These are phyloP conservation scores for Hylaeus volcanicus DNA, from an alignment of 1,140 invertebrate species.

Conservation along the genomic window DNA sequence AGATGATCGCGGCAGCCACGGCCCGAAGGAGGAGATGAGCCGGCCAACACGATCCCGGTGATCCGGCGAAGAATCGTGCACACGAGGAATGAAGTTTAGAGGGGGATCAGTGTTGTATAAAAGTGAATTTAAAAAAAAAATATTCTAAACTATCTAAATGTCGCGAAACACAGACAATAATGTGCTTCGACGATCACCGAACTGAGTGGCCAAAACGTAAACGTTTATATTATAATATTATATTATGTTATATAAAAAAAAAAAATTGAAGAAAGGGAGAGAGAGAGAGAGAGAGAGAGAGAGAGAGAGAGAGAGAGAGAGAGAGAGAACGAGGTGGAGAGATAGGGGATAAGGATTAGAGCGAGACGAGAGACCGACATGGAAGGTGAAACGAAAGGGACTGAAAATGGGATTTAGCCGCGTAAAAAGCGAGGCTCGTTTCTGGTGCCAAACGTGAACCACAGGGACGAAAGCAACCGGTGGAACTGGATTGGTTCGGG, in stretches of 20 bases:
- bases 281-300: slow-evolving; percentile 35
- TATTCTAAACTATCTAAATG: slow-evolving; percentile 75
- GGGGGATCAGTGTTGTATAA: slow-evolving; percentile 76
- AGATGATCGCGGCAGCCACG: slow-evolving; percentile 90
- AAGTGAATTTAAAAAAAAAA: slow-evolving; percentile 75
- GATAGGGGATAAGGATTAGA: neutral
- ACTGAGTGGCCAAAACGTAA: slow-evolving; percentile 81
- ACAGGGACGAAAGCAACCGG: slow-evolving; percentile 52
- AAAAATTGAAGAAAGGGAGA: slow-evolving; percentile 49
- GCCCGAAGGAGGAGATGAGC: slow-evolving; percentile 88
- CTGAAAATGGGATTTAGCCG: slow-evolving; percentile 35
- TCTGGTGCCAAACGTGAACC: slow-evolving; percentile 75
- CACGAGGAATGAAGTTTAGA: slow-evolving; percentile 38
- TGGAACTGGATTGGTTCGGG: slow-evolving; percentile 27
- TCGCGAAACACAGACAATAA: slow-evolving; percentile 78
- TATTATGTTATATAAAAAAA: slow-evolving; percentile 74
- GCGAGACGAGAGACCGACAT: slow-evolving; percentile 26
- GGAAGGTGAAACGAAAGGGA: slow-evolving; percentile 33
- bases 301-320: slow-evolving; percentile 56
- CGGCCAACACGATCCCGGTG: slow-evolving; percentile 49
- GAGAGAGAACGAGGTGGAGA: slow-evolving; percentile 42
- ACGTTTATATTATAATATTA: slow-evolving; percentile 79
- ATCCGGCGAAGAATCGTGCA: slow-evolving; percentile 42
- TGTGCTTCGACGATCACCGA: slow-evolving; percentile 75
- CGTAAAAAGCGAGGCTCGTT: slow-evolving; percentile 67